Base-by-base conservation (phyloP, 2,113 vertebrate species). In the Chloropsis hardwickii region DNA sequence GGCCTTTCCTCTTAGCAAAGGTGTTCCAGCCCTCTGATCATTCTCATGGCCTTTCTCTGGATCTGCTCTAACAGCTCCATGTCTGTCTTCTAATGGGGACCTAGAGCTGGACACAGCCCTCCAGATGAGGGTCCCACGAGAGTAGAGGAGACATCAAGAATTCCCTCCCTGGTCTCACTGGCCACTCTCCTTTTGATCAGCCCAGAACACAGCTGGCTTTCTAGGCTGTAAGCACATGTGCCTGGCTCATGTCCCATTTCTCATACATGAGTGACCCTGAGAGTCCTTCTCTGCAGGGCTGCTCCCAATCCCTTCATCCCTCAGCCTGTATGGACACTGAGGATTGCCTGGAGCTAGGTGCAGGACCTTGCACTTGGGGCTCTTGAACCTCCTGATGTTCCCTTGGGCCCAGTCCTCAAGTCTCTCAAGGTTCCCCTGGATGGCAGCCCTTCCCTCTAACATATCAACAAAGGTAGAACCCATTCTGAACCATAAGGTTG, bases 121-220 rank as follows among this genome's bases (percentile, higher is more conserved):
- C 44, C 44, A 35, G 51, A 25, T 35, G 7, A n/a, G 13, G 2
- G 25, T 50, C 51, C 35, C 25, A 25, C 9, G 31, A 76, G 11
- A 60, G 37, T 5, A 50, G 15, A 60, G 15, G 2, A 70, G 35
- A 57, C 14, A 12, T 6, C 14, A 12, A 50, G 37, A 50, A 66
- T 50, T 44, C 25, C 31, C 29, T 65, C 20, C 37, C 14, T 50
- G 44, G 2, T 20, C 29, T 6, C 0, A 0, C 17, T 24, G 50
- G 44, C 21, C 51, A 14, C 6, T 42, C 13, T 42, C 31, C 51
- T 74, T 51, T 10, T 53, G 35, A 25, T 50, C 44, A 76, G 60
- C 25, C 70, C 42, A 66, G 35, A 25, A 40, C 35, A 66, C 0
- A 0, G 16, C 4, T 85, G 37, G 25, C 61, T 66, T 58, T 65